Evolutionary conservation across 2,888 invertebrate genomes (phyloP).

Genomic region (Branchipolynoe longqiensis): DNA sequence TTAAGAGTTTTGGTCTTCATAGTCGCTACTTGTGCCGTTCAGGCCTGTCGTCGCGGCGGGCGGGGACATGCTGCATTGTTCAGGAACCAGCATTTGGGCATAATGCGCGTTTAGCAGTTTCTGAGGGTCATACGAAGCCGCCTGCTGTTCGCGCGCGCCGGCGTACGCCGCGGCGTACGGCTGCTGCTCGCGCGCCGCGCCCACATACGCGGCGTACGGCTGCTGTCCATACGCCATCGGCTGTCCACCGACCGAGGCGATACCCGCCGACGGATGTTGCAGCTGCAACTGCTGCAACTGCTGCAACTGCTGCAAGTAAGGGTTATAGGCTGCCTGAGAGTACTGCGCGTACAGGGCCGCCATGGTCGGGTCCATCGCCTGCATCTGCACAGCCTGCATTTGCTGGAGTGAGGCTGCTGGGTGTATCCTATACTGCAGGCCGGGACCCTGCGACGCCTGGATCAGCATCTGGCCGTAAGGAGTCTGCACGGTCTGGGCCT

Average conservation of each 20-base stretch:
- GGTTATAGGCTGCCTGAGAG: neutral
- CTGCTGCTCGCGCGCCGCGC: neutral
- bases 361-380: conserved; percentile 22
- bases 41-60: neutral
- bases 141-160: neutral
- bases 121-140: conserved; percentile 18
- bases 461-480: conserved; percentile 43
- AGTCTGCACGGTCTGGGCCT: neutral
- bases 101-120: conserved; percentile 47
- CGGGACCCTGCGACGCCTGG: neutral
- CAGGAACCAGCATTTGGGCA: conserved; percentile 24
- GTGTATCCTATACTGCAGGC: conserved; percentile 15
- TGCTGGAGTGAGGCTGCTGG: too few relatives aligned
- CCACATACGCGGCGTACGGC: too few relatives aligned
- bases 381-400: neutral
- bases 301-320: conserved; percentile 36
- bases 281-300: conserved; percentile 1
- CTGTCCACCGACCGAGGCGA: too few relatives aligned
- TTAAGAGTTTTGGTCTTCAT: conserved; percentile 11
- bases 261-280: neutral
- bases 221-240: too few relatives aligned
- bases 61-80: conserved; percentile 19
- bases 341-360: conserved; percentile 46
- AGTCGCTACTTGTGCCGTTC: conserved; percentile 11
- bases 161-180: conserved; percentile 2